Percentiles rank a stretch among this genome's conserved stretches.
phyloP scores from a whole-genome alignment of 2,888 invertebrate species.

The Melolontha melolontha region DNA sequence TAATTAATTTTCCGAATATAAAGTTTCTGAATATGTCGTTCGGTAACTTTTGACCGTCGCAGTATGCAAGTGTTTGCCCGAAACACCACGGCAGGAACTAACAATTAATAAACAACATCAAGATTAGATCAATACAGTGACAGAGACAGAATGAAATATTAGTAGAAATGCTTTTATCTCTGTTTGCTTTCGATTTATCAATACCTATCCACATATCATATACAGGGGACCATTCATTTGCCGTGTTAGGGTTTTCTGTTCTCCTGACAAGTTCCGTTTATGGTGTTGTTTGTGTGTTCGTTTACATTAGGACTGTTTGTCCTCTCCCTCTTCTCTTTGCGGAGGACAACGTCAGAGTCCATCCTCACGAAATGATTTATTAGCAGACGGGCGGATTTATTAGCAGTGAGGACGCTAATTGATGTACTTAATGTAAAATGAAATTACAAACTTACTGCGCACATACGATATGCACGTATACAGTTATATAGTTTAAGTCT shows the following conservation, averaged over 20 bases:
- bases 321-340: not conserved
- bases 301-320: constrained; percentile 28
- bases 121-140: constrained; percentile 11
- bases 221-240: not conserved
- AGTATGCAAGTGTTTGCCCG: too few relatives aligned
- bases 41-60: too few relatives aligned
- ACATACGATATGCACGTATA: not conserved
- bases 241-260: not conserved
- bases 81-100: constrained; percentile 21
- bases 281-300: constrained; percentile 29
- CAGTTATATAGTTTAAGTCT: too few relatives aligned
- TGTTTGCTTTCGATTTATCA: constrained; percentile 32
- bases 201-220: constrained; percentile 1
- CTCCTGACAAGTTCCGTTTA: constrained; percentile 12
- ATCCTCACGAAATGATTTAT: constrained; percentile 6
- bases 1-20: too few relatives aligned
- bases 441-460: constrained; percentile 1
- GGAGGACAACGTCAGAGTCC: too few relatives aligned
- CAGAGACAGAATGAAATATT: constrained; percentile 16
- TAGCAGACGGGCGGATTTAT: too few relatives aligned
- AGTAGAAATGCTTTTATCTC: constrained; percentile 26
- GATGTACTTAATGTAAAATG: constrained; percentile 8
- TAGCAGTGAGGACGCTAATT: not conserved
- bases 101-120: constrained; percentile 14
- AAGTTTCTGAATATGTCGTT: too few relatives aligned